phyloP scores from a whole-genome alignment of 2,888 invertebrate genomes.

The Eilema sororculum region DNA sequence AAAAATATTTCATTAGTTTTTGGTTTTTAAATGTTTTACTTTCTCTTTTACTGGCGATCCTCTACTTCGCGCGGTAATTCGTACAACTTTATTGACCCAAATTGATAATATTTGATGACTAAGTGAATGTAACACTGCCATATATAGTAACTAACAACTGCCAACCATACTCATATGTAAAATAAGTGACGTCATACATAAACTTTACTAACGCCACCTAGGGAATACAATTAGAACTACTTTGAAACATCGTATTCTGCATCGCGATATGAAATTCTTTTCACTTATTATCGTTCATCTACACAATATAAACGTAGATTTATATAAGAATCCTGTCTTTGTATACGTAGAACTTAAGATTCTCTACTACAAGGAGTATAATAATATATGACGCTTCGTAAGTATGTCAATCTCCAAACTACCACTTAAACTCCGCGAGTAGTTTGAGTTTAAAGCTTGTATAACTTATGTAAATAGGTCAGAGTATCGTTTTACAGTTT shows the following conservation, averaged over 20 bases:
- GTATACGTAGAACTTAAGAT: not conserved
- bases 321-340: not conserved
- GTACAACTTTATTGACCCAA: too few relatives aligned
- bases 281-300: not conserved
- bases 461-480: conserved; percentile 20
- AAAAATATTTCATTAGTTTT: not conserved
- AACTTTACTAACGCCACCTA: not conserved
- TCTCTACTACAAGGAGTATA: not conserved
- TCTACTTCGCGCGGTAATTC: too few relatives aligned
- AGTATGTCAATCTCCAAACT: conserved; percentile 13
- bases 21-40: not conserved
- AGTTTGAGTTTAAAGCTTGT: conserved; percentile 21
- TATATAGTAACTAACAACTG: not conserved
- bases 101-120: too few relatives aligned
- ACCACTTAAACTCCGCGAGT: not conserved
- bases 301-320: not conserved
- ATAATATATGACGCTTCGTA: not conserved
- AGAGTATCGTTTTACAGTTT: conserved; percentile 16
- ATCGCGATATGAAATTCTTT: not conserved
- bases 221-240: not conserved
- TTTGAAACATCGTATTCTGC: not conserved
- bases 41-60: not conserved
- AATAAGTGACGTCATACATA: not conserved
- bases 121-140: not conserved
- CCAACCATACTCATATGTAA: not conserved